Evolutionary conservation across 2,888 invertebrate genomes (phyloP), one percentile per base, ranked within the genome.

Genomic region (Busseola fusca): DNA sequence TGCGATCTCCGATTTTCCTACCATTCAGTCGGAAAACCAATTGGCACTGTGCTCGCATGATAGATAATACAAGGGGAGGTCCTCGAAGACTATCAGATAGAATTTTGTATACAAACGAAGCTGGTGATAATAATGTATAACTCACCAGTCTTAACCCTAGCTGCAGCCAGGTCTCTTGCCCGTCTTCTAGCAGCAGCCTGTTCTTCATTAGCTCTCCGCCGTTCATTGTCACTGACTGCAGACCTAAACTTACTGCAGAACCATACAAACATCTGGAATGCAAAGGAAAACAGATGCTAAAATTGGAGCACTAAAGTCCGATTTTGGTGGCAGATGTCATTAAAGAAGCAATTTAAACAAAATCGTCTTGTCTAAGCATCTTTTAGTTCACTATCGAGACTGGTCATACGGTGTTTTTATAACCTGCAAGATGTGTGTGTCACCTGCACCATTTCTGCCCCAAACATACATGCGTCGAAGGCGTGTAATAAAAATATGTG

Each of bases 211-310:
- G 97, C 96, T 71, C 97, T 96, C 7, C 99, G 96, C 57, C 98
- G 96, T 88, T 97, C 98, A 92, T 99, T 99, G 90, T 99, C 99
- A 74, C 97, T 95, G 18, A 97, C 97, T 0, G 98, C 98, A 83
- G 98, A 97, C 69, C 97, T 97, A 94, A 98, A 98, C 93, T 98
- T 98, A 78, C 97, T 97, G 91, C 98, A 98, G 96, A 99, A 99
- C 60, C 97, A 97, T 87, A 98, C 98, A 89, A 99, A 93, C 45
- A 91, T 91, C 96, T 96, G 89, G 2, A 63, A 68, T n/a, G 1
- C 4, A 34, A 66, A 40, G 7, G 0, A 40, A 21, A 34, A 27
- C 2, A 21, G 12, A 34, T 1, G 0, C 21, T 69, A 54, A 37
- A 52, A n/a, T 9, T 25, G 3, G 2, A 9, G 3, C 25, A 30